These are phyloP conservation scores for Diplazon laetatorius DNA, from an alignment of 2,888 invertebrate species.

Conservation along the genomic window DNA sequence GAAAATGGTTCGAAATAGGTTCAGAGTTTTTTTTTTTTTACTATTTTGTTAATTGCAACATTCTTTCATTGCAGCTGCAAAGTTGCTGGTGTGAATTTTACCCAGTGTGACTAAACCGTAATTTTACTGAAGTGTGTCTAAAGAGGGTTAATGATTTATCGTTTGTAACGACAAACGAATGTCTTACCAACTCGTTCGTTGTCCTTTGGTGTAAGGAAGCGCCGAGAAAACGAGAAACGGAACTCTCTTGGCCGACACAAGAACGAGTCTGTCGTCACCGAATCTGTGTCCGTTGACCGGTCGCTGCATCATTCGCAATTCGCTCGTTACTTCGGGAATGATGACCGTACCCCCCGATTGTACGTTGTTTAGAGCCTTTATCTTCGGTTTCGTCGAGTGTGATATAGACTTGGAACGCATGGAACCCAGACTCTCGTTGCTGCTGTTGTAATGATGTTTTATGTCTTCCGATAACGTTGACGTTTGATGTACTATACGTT, in stretches of 20 bases:
- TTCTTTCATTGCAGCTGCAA: too few species aligned
- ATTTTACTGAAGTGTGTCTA: too few species aligned
- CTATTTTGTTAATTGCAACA: too few species aligned
- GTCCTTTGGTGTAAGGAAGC: conserved; percentile 91
- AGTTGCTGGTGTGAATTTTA: too few species aligned
- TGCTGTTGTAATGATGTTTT: conserved; percentile 88
- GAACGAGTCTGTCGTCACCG: conserved; percentile 91
- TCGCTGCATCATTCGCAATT: conserved; percentile 83
- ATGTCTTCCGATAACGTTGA: conserved; percentile 83
- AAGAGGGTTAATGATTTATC: neutral
- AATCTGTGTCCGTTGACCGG: conserved; percentile 87
- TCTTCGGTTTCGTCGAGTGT: conserved; percentile 85
- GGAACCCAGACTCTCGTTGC: conserved; percentile 91
- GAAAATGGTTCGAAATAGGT: too few species aligned
- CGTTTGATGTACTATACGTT: conserved; percentile 81
- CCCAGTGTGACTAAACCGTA: too few species aligned
- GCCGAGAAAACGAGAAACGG: conserved; percentile 95
- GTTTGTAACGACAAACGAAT: neutral
- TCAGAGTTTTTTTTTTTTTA: too few species aligned
- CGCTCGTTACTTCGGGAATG: conserved; percentile 80
- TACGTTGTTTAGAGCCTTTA: conserved; percentile 84
- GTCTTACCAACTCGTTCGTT: conserved; percentile 86
- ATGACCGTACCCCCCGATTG: conserved; percentile 83
- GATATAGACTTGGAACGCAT: conserved; percentile 84
- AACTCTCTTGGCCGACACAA: conserved; percentile 90